Base-by-base conservation (phyloP, 2,888 invertebrate species). In the Leptarthrus brevirostris region DNA sequence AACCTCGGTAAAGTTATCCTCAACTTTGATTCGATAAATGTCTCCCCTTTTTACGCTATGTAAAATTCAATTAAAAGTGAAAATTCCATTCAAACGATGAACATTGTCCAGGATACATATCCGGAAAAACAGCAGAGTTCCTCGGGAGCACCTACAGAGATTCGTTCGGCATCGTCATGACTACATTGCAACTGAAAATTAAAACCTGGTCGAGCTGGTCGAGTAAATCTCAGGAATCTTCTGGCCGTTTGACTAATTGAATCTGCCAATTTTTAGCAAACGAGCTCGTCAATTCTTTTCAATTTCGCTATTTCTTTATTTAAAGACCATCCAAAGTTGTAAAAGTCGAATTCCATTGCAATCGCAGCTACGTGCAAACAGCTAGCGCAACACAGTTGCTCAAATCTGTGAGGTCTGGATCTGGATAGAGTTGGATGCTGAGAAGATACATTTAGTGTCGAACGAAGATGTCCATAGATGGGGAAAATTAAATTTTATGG, bases 211-310 rank as follows among this genome's bases (percentile, higher is more conserved):
- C 1, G 40, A 3, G 40, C 10, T 8, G 40, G n/a, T 40, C n/a
- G 30, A 5, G 30, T 8, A 30, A 30, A 5, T 5, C 30, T 30
- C 30, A 8, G 8, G 8, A 30, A 30, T 3, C 30, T 30, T 8
- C 30, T 30, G 30, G 54, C 18, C 54, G 24, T 4, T 54, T 22
- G 14, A 30, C 56, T 56, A 56, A 56, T 56, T 30, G 56, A 56
- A 56, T 56, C 56, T 56, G 56, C 56, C 56, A 56, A 56, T 56
- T 26, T 56, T 34, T 18, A 34, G 12, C 56, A 56, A n/a, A 56
- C 30, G 56, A 26, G n/a, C n/a, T 14, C 18, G 56, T 10, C 26
- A 26, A 18, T 10, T 56, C 22, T 30, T 58, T 58, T 18, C 8
- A 10, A 18, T 12, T n/a, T 58, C 58, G 58, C 36, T 34, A 18